Percentiles rank a stretch among this genome's conserved stretches.
phyloP scores from a whole-genome alignment of 2,888 invertebrate genomes.

The Heteropelma amictum region DNA sequence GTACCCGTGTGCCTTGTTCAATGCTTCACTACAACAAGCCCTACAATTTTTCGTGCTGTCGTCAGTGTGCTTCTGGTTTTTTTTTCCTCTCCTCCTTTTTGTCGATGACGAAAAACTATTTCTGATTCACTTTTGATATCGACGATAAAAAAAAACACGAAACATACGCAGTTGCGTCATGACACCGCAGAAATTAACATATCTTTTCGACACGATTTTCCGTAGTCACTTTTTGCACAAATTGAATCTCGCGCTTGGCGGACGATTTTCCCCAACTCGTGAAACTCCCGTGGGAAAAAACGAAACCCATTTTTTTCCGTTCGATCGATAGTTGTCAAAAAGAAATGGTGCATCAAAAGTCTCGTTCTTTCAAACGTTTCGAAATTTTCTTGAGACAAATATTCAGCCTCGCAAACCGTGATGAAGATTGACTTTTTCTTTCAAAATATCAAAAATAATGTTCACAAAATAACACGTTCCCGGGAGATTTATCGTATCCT shows the following conservation, averaged over 20 bases:
- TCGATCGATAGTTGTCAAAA: too few species aligned
- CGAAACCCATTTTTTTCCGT: too few species aligned
- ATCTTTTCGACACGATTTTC: too few species aligned
- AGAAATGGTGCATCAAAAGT: too few species aligned
- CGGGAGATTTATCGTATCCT: too few species aligned
- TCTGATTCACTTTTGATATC: background rate
- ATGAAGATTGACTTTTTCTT: too few species aligned
- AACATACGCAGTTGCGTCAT: background rate
- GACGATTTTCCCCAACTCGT: background rate
- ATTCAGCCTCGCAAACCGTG: too few species aligned
- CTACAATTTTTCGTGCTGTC: constrained; percentile 9
- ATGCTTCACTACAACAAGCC: constrained; percentile 34
- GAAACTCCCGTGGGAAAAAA: too few species aligned
- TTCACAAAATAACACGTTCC: too few species aligned
- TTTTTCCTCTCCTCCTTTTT: background rate
- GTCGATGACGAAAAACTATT: background rate
- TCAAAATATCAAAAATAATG: too few species aligned
- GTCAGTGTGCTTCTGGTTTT: background rate
- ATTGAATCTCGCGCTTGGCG: background rate
- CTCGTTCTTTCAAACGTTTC: too few species aligned
- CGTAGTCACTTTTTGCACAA: background rate
- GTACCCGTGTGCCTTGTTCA: constrained; percentile 43
- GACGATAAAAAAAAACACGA: background rate
- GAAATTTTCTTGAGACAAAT: too few species aligned
- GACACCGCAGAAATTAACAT: background rate